A percentile compares a stretch with the other conserved stretches of the same genome.
Evolutionary conservation across 2,797 vertebrate species (phyloP).

Genomic region (Nannoperca australis): DNA sequence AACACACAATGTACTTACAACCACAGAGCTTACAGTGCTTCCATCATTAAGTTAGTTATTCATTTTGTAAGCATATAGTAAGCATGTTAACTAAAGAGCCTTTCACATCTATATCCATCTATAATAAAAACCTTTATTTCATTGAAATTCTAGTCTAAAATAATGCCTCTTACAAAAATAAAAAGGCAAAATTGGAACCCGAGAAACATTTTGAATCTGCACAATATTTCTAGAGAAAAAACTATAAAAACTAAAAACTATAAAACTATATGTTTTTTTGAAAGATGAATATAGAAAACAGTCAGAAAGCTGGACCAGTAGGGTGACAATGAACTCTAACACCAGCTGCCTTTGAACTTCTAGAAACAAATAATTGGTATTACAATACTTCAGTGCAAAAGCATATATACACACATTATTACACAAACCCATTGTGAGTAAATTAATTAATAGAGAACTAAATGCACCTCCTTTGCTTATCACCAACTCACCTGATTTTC

Average conservation of each 20-base stretch:
- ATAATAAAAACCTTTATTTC: background rate
- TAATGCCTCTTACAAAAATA: background rate
- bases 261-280: background rate
- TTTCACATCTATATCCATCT: background rate
- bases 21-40: slow-evolving; percentile 7
- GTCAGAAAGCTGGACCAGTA: background rate
- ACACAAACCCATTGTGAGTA: slow-evolving; percentile 1
- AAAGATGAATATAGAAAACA: background rate
- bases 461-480: background rate
- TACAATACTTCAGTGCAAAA: background rate
- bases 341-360: background rate
- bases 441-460: slow-evolving; percentile 3
- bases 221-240: background rate
- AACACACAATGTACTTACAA: slow-evolving; percentile 24
- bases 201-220: background rate
- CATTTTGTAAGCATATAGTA: background rate
- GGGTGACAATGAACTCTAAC: background rate
- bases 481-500: slow-evolving; percentile 11
- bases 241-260: no score
- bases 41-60: slow-evolving; percentile 2
- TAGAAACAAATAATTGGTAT: no score
- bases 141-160: background rate
- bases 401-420: background rate
- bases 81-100: background rate
- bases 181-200: background rate